A percentile compares a stretch with the other conserved stretches of the same genome.
Conservation (phyloP, 2,113 vertebrate genomes). For the Trematocara unimaculatum region DNA sequence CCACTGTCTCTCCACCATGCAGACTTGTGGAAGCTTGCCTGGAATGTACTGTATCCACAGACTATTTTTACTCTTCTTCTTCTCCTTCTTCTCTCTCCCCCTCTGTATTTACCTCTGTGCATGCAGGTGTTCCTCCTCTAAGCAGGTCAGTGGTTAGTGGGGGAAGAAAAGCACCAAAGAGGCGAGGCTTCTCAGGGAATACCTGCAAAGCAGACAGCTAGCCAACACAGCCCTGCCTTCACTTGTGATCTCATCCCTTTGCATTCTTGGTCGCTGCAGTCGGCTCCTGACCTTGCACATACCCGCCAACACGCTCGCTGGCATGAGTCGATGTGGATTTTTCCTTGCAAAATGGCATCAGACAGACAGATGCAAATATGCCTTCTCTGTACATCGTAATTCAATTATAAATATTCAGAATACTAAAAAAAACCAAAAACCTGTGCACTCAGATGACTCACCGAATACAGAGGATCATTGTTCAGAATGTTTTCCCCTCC, state of each 20-base stretch:
- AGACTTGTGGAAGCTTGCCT: slow-evolving; percentile 52
- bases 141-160: slow-evolving; percentile 20
- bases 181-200: neutral
- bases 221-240: neutral
- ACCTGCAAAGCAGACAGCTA: slow-evolving; percentile 1
- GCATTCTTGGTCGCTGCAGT: neutral
- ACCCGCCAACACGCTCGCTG: neutral
- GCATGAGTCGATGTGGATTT: neutral
- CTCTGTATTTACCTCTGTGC: neutral
- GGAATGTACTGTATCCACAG: slow-evolving; percentile 29
- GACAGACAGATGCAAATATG: neutral
- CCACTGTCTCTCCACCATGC: neutral
- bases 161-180: neutral
- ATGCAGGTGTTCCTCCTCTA: slow-evolving; percentile 18
- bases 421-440: accelerated
- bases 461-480: slow-evolving; percentile 1
- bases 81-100: neutral
- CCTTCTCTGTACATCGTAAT: neutral
- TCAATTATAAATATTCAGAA: neutral
- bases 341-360: neutral
- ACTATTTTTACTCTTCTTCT: neutral
- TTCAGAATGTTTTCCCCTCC: neutral
- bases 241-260: neutral
- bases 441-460: neutral
- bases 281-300: neutral